Conservation (phyloP, 2,113 vertebrate genomes). For the Empidonax traillii region DNA sequence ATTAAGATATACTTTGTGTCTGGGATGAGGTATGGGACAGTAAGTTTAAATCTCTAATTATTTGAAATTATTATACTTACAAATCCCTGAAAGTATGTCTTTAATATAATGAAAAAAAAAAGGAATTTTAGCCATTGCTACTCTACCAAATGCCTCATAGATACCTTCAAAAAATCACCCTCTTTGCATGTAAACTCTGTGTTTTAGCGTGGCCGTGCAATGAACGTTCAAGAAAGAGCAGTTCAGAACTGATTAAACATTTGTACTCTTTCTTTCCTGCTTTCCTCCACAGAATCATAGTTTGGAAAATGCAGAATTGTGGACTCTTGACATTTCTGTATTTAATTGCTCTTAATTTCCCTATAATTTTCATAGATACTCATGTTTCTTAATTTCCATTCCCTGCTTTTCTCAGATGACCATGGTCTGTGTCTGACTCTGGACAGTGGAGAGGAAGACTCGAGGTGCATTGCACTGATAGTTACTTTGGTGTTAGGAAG, state of each 20-base stretch:
- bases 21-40: conserved; percentile 15
- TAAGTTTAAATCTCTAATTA: conserved; percentile 4
- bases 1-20: conserved; percentile 32
- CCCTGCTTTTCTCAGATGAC: not conserved
- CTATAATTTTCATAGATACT: not conserved
- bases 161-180: not conserved
- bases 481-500: not conserved
- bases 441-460: not conserved
- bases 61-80: conserved; percentile 23
- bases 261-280: not conserved
- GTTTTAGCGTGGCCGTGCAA: not conserved
- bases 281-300: not conserved
- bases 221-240: not conserved
- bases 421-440: not conserved
- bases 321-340: not conserved
- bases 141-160: not conserved
- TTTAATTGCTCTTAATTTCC: not conserved
- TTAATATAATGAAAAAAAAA: not conserved
- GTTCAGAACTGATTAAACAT: not conserved
- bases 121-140: not conserved
- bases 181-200: not conserved
- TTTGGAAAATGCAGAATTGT: not conserved
- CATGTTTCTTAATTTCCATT: not conserved
- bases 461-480: not conserved
- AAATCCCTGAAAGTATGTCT: conserved; percentile 7